Evolutionary conservation across 2,113 vertebrate species (phyloP), one percentile per base, ranked within the genome.

Genomic region (Ctenomys sociabilis): DNA sequence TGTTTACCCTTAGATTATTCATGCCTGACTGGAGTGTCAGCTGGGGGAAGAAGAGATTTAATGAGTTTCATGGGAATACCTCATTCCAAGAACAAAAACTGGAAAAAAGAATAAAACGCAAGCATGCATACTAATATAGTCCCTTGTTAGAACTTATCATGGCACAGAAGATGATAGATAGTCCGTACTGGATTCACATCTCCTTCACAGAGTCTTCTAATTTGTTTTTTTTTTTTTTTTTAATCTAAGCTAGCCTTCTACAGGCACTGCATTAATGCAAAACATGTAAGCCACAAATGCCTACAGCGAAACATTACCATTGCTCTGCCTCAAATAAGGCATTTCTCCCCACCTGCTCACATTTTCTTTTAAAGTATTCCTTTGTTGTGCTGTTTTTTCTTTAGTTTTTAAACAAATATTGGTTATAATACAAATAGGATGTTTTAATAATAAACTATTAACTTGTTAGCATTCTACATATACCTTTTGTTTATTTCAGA

Each of bases 1-100:
- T 97, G 45, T 97, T 98, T 98, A 97, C 86, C 35, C 95, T 97
- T 98, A 95, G 97, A 98, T 98, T 97, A 98, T 98, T 98, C 96
- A 97, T 96, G 97, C 93, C 90, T 94, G 95, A 97, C 61, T 97
- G 57, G 95, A 86, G 90, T 97, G 94, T 94, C 97, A 98, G 96
- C 96, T 98, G 94, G 43, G 59, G 95, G 97, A 97, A 95, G 54
- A 91, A 86, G 93, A 97, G 85, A 54, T 96, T 97, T 98, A 98
- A 98, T 98, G 98, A 98, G 97, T 96, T 98, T 98, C 97, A 97
- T 96, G 97, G 95, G 97, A 93, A 97, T 97, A 97, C 82, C 70
- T 82, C 91, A 97, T 95, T 97, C 91, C 85, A 97, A 95, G 91
- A 97, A 92, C 93, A 97, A 97, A 98, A 98, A 59, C 87, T 90